Evolutionary conservation across 2,113 vertebrate genomes (phyloP), one percentile per base, ranked within the genome.

Genomic region (Eulacestoma nigropectus): DNA sequence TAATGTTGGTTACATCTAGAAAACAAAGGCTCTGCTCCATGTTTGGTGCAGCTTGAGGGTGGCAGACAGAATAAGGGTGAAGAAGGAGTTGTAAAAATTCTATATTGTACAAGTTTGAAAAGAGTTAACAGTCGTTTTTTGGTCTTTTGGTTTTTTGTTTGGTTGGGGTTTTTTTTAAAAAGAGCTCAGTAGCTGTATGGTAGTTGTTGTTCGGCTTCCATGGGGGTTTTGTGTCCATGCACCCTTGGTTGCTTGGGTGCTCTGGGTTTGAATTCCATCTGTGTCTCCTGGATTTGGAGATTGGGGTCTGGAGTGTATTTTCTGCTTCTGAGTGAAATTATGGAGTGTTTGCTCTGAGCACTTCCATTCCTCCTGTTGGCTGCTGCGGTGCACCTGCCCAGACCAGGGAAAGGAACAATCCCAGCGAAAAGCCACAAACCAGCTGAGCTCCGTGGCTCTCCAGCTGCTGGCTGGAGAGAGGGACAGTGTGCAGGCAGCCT

Each of bases 301-400:
- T 19, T 82, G 72, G 59, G 47, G 22, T 84, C 50, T 97, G 72
- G 37, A 65, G 21, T 20, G 84, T 90, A 59, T 68, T 94, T 76
- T 93, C 90, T 93, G 70, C 74, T 73, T 86, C 82, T 53, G 68
- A 87, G 72, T 25, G 84, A 93, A 93, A 84, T 86, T 17, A 17
- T 2, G 0, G 16, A 35, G 26, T 86, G 64, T 74, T 95, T 88
- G 46, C 68, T 84, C 79, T 50, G 90, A 73, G 73, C 44, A 17
- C 20, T 20, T 25, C 59, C 4, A 0, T 44, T 30, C 39, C 78
- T 77, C 37, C 70, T 44, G 35, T 2, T 87, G 82, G 44, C 84
- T 64, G 74, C 72, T 50, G 29, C 3, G 47, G 17, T 60, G 65
- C 1, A 0, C 46, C 78, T 62, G 35, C 93, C 60, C 9, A 0